These are phyloP conservation scores for Phyllostomus discolor DNA, from an alignment of 2,113 vertebrate species.

Conservation along the genomic window DNA sequence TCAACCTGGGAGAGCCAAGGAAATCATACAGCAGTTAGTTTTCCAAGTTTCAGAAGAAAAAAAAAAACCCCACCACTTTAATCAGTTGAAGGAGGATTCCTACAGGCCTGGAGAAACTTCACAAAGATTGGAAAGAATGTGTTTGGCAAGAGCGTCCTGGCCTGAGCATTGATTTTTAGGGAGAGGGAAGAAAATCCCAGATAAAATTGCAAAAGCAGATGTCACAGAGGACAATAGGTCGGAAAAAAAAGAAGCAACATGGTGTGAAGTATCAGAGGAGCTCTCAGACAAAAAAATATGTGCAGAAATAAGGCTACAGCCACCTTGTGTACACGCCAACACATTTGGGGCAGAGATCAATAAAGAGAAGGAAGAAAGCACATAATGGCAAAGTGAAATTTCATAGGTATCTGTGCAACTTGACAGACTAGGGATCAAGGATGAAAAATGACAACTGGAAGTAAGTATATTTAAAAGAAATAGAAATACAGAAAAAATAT, in stretches of 20 bases:
- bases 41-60: conserved; percentile 37
- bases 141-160: conserved; percentile 40
- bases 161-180: conserved; percentile 43
- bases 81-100: conserved; percentile 39
- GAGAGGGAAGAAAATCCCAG: conserved; percentile 53
- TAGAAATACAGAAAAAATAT: neutral
- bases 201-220: conserved; percentile 54
- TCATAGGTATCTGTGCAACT: neutral
- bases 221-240: neutral
- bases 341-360: neutral
- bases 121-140: conserved; percentile 56
- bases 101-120: conserved; percentile 49
- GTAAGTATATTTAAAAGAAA: neutral
- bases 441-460: neutral
- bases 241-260: neutral
- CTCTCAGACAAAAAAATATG: neutral
- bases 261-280: neutral
- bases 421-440: neutral
- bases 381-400: neutral
- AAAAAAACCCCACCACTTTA: neutral
- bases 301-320: neutral
- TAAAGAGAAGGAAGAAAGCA: neutral
- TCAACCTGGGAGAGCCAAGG: conserved; percentile 41
- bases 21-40: conserved; percentile 50
- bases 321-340: neutral